A percentile compares a stretch with the other conserved stretches of the same genome.
Conservation (phyloP, 37 sponge, comb jelly and placozoan genomes). For the Aplysina aerophoba region DNA sequence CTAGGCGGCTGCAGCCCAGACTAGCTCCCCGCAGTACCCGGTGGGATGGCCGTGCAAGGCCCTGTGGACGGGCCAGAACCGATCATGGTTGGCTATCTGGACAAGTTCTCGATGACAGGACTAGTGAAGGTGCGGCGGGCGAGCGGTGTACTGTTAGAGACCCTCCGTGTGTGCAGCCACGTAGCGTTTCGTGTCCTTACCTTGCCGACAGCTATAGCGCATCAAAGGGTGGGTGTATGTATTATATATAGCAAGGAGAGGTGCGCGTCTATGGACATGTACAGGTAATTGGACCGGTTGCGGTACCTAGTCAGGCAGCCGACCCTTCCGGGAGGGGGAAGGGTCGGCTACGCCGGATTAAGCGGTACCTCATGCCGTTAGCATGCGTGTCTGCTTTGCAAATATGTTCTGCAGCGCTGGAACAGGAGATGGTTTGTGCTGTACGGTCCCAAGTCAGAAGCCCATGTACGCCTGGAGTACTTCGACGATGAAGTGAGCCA, state of each 20-base stretch:
- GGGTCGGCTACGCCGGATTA: too few relatives aligned
- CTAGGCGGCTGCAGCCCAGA: too few relatives aligned
- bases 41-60: background rate
- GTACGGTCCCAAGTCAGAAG: conserved; percentile 51
- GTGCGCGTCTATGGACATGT: too few relatives aligned
- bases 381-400: background rate
- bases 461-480: conserved; percentile 71
- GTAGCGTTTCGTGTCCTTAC: too few relatives aligned
- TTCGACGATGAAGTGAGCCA: conserved; percentile 56
- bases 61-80: background rate
- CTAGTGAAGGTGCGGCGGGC: conserved; percentile 55
- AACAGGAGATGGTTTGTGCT: conserved; percentile 70
- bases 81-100: conserved; percentile 63
- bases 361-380: too few relatives aligned
- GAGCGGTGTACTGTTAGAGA: too few relatives aligned
- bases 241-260: too few relatives aligned
- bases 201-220: background rate
- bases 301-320: too few relatives aligned
- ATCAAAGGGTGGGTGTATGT: background rate
- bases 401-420: conserved; percentile 59
- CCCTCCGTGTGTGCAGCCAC: too few relatives aligned
- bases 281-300: too few relatives aligned
- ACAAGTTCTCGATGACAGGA: conserved; percentile 72
- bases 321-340: too few relatives aligned
- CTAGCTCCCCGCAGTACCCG: too few relatives aligned